phyloP scores from a whole-genome alignment of 2,888 invertebrate genomes.

The Pristionchus maxplancki region DNA sequence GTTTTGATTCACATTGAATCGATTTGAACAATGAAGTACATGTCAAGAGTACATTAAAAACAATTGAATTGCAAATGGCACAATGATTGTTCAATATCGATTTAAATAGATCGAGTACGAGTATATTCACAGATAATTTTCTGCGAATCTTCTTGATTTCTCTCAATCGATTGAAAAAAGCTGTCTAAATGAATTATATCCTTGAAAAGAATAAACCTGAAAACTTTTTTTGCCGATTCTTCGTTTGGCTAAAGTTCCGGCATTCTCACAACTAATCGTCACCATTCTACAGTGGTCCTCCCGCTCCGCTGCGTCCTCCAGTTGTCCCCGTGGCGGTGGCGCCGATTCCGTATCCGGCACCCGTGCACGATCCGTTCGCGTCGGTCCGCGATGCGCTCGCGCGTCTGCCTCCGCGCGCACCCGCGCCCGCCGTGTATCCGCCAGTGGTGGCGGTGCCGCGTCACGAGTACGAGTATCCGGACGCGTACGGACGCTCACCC shows the following conservation, averaged over 20 bases:
- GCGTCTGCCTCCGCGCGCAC: not conserved
- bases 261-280: not conserved
- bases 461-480: not conserved
- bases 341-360: not conserved
- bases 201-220: no score
- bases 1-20: no score
- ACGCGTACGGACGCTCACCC: not conserved
- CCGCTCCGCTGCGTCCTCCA: not conserved
- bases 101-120: no score
- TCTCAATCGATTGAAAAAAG: not conserved
- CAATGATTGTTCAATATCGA: no score
- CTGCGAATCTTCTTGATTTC: not conserved
- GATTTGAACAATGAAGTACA: no score
- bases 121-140: not conserved
- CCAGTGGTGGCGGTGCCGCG: not conserved
- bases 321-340: not conserved
- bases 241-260: no score
- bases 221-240: not conserved
- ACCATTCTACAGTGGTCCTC: not conserved
- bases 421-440: conserved; percentile 12
- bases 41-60: no score
- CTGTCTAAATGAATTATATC: not conserved
- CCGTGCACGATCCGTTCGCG: not conserved
- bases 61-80: no score
- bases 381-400: not conserved